Conservation (phyloP, 2,888 invertebrate genomes). For the Eristalis intricaria region DNA sequence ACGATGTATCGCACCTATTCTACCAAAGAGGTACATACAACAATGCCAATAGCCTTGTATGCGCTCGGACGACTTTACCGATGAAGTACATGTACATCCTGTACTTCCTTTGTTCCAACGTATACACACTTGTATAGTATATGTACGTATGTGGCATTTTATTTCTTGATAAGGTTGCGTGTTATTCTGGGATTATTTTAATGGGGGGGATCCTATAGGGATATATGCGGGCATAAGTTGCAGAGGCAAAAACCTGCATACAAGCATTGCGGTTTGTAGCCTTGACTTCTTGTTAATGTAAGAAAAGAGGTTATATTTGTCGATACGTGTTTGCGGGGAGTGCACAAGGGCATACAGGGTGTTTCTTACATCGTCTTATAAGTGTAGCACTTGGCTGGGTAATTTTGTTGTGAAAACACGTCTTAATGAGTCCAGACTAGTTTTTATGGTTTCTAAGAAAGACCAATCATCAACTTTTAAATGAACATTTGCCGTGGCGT, state of each 20-base stretch:
- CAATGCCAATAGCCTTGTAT: slow-evolving; percentile 6
- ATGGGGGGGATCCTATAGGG: slow-evolving; percentile 21
- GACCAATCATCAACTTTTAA: too few species aligned
- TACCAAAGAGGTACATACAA: neutral
- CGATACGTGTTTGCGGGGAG: neutral
- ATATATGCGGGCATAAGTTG: slow-evolving; percentile 20
- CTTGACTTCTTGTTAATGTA: slow-evolving; percentile 41
- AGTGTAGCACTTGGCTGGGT: neutral
- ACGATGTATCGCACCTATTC: slow-evolving; percentile 31
- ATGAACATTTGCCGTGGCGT: neutral
- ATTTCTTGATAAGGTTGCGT: slow-evolving; percentile 25
- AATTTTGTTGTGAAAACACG: neutral
- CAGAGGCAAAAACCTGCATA: slow-evolving; percentile 20
- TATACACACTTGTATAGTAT: neutral
- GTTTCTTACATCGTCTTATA: neutral
- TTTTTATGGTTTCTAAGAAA: too few species aligned
- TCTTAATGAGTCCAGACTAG: neutral
- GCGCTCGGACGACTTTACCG: neutral
- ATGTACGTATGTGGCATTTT: slow-evolving; percentile 16
- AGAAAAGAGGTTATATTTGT: slow-evolving; percentile 7
- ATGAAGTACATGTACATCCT: neutral
- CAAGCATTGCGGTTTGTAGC: slow-evolving; percentile 31
- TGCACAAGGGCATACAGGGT: neutral
- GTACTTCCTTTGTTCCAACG: slow-evolving; percentile 10
- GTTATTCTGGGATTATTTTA: slow-evolving; percentile 42